Base-by-base conservation (phyloP, 2,113 vertebrate genomes). In the Bubo scandiacus region DNA sequence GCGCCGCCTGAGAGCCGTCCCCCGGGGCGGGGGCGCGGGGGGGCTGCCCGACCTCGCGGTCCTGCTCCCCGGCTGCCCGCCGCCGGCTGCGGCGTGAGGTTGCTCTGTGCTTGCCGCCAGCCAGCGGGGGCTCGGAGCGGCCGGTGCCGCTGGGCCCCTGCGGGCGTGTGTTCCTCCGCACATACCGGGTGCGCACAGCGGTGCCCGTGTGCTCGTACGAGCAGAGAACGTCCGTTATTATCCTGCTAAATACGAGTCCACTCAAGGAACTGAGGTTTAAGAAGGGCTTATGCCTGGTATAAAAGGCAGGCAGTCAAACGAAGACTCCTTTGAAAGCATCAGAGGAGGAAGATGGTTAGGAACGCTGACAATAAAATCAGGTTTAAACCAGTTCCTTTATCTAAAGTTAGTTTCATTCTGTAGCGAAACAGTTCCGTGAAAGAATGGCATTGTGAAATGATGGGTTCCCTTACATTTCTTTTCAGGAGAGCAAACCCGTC, bases 361-460 rank as follows among this genome's bases (percentile, higher is more conserved):
- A 78, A 87, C 34, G 25, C 82, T 36, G 81, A 42, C 77, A 86
- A 38, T 92, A 72, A 86, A 85, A 96, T 79, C 86, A 70, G 85
- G 85, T 93, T 95, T 47, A 57, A 95, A 52, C 72, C 62, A 58
- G 86, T 45, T 90, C 82, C 86, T 82, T 90, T 29, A 68, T 78
- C 80, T 96, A 96, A 98, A 98, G 97, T 98, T 98, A 95, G 94
- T 98, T 96, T 92, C 71, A 52, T 88, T 96, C 79, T 67, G 84
- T 83, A 91, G 86, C 51, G 67, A 81, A 92, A 71, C 94, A 78
- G 92, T 92, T 95, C 23, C 34, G 45, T 57, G 15, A n/a, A 78
- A 90, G 88, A 68, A 70, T 17, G 89, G 77, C 80, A 13, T 59
- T 65, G 75, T 88, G 52, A 74, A 74, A 73, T 32, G 52, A 34